A percentile compares a stretch with the other conserved stretches of the same genome.
phyloP scores from a whole-genome alignment of 1,140 invertebrate genomes.

The Trichonephila clavata region DNA sequence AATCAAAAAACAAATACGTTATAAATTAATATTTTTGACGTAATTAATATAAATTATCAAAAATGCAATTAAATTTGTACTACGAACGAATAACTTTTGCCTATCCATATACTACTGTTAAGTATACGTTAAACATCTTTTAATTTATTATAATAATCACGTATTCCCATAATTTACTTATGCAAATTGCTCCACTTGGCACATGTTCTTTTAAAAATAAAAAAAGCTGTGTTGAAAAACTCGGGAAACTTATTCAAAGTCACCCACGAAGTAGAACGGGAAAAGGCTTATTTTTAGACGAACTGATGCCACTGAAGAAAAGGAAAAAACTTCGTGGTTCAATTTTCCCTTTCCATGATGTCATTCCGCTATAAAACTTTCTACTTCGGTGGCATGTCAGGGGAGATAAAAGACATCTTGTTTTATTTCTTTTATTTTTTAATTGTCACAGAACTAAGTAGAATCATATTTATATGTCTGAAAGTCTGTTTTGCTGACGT shows the following conservation, averaged over 20 bases:
- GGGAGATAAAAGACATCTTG: background rate
- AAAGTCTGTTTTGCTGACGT: background rate
- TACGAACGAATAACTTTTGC: no score
- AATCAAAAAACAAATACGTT: no score
- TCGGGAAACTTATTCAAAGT: background rate
- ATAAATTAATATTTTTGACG: no score
- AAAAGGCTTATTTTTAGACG: conserved; percentile 6
- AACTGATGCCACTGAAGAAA: background rate
- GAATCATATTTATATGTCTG: background rate
- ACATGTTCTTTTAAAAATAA: no score
- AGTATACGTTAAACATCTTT: no score
- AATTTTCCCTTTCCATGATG: background rate
- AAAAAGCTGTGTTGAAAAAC: background rate
- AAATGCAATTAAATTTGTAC: no score
- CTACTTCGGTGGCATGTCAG: background rate
- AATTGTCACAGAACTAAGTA: background rate
- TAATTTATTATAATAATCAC: no score
- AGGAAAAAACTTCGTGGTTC: background rate
- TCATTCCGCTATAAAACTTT: background rate
- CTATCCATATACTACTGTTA: no score
- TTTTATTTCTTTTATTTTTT: background rate
- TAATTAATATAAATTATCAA: no score
- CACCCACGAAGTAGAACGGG: background rate
- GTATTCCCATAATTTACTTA: no score
- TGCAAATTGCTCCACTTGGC: no score